phyloP scores from a whole-genome alignment of 2,888 invertebrate species.

The Drosophila anceps region DNA sequence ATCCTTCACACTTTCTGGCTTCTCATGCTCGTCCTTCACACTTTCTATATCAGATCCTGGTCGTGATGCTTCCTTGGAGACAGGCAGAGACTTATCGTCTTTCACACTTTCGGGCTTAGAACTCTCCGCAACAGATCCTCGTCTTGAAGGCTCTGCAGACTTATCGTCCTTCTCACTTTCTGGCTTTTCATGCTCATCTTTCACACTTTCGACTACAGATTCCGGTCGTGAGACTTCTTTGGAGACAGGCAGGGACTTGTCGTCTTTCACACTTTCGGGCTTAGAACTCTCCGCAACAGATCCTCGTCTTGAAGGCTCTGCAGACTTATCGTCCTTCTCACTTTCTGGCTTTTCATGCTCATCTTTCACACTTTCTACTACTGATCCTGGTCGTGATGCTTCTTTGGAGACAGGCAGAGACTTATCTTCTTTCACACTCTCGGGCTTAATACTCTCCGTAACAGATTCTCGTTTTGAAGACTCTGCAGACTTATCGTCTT shows the following conservation, averaged over 20 bases:
- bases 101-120: slow-evolving; percentile 10
- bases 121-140: slow-evolving; percentile 1
- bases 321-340: slow-evolving; percentile 20
- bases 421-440: slow-evolving; percentile 6
- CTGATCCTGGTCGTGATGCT: slow-evolving; percentile 41
- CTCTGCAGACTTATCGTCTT: slow-evolving; percentile 24
- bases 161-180: slow-evolving; percentile 25
- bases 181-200: slow-evolving; percentile 31
- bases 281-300: slow-evolving; percentile 16
- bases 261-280: slow-evolving; percentile 1
- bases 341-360: slow-evolving; percentile 15
- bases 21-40: slow-evolving; percentile 13
- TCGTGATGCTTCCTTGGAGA: slow-evolving; percentile 11
- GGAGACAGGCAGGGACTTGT: slow-evolving; percentile 24
- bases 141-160: slow-evolving; percentile 22
- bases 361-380: slow-evolving; percentile 22
- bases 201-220: slow-evolving; percentile 33
- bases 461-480: slow-evolving; percentile 15
- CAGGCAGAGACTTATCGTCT: slow-evolving; percentile 5
- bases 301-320: slow-evolving; percentile 18
- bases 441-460: slow-evolving; percentile 7
- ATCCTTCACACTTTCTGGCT: slow-evolving; percentile 1
- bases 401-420: slow-evolving; percentile 25
- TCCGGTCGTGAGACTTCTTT: slow-evolving; percentile 46
- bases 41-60: slow-evolving; percentile 30